Conservation (phyloP, 2,797 vertebrate species). For the Sebastes trivittatus region DNA sequence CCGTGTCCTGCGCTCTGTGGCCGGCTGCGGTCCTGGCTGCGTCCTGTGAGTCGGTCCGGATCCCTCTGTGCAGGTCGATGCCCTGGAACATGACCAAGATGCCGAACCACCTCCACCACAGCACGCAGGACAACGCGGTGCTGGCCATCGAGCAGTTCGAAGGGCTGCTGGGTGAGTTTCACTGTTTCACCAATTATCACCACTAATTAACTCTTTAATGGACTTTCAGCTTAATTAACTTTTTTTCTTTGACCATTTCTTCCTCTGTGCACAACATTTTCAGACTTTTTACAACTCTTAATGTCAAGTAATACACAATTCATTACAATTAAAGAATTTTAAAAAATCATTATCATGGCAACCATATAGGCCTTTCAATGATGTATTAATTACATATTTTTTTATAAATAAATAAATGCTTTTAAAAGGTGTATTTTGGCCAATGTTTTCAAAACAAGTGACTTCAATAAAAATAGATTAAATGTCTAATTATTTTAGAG, state of each 20-base stretch:
- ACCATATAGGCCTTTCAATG: neutral
- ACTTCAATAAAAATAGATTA: too few relatives aligned
- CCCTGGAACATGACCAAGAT: slow-evolving; percentile 99
- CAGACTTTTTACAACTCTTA: too few relatives aligned
- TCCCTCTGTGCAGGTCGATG: slow-evolving; percentile 92
- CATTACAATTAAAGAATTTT: too few relatives aligned
- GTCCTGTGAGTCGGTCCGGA: slow-evolving; percentile 92
- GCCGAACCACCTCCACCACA: slow-evolving; percentile 99
- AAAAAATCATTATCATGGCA: too few relatives aligned
- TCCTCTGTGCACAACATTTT: too few relatives aligned
- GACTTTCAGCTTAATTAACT: neutral
- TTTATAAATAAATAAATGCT: neutral
- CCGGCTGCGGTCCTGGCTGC: slow-evolving; percentile 77
- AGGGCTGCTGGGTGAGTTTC: slow-evolving; percentile 85
- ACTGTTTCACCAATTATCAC: neutral
- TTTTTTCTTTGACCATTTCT: too few relatives aligned
- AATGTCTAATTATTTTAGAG: too few relatives aligned
- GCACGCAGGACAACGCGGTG: slow-evolving; percentile 98
- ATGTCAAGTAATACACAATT: too few relatives aligned
- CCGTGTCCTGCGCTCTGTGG: slow-evolving; percentile 72
- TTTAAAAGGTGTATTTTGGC: neutral
- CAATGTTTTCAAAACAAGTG: neutral
- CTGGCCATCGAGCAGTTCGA: slow-evolving; percentile 99
- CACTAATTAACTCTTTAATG: neutral
- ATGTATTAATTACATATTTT: neutral